phyloP scores from a whole-genome alignment of 2,888 invertebrate species.

The Chloroclysta siterata region DNA sequence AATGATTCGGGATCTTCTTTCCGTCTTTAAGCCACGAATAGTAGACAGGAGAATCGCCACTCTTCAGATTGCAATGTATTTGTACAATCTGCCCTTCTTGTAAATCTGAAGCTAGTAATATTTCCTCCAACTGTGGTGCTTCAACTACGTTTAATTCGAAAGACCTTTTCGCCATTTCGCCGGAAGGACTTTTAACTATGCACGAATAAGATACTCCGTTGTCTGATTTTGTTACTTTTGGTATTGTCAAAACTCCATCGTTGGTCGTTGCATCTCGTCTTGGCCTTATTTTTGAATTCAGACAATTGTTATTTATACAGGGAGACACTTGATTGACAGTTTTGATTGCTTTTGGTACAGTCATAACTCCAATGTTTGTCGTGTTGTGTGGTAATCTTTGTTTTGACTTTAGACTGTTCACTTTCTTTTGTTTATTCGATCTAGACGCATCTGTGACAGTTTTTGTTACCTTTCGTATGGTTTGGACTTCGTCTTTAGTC shows the following conservation, averaged over 20 bases:
- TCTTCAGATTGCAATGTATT: conserved; percentile 92
- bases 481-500: background rate
- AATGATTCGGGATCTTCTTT: conserved; percentile 85
- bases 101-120: conserved; percentile 90
- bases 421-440: background rate
- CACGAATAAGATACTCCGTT: conserved; percentile 92
- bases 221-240: conserved; percentile 85
- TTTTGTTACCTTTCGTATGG: background rate
- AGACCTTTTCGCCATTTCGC: conserved; percentile 90
- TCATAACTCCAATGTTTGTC: background rate
- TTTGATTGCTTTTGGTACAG: background rate
- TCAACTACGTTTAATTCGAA: conserved; percentile 89
- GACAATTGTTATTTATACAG: background rate
- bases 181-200: conserved; percentile 89
- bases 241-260: conserved; percentile 85
- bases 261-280: conserved; percentile 61
- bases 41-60: conserved; percentile 89
- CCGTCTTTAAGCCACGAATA: conserved; percentile 89
- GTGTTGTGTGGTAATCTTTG: background rate
- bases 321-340: background rate
- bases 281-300: conserved; percentile 10
- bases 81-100: conserved; percentile 94
- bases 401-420: background rate
- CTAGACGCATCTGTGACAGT: background rate
- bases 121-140: conserved; percentile 93